phyloP scores from a whole-genome alignment of 1,140 invertebrate genomes.

The Asobara japonica region DNA sequence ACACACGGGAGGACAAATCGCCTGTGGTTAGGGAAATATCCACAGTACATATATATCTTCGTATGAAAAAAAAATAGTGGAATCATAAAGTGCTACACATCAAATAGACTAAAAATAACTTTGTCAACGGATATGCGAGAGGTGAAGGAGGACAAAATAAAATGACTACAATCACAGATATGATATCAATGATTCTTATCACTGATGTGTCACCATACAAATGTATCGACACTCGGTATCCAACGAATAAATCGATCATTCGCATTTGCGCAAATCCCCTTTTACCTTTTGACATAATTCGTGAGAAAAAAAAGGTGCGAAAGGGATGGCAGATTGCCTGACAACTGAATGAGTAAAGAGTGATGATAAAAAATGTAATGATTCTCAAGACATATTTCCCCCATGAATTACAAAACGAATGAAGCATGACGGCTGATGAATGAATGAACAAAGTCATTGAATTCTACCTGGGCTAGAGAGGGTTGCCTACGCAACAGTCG shows the following conservation, averaged over 20 bases:
- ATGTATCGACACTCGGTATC: constrained; percentile 1
- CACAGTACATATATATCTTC: not conserved
- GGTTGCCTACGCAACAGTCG: constrained; percentile 71
- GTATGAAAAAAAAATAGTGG: not conserved
- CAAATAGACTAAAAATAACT: not conserved
- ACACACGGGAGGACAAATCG: not conserved
- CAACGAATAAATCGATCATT: constrained; percentile 22
- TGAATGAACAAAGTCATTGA: constrained; percentile 15
- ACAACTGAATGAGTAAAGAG: too few species aligned
- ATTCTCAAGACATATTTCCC: not conserved
- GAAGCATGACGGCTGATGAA: not conserved
- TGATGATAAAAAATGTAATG: too few species aligned
- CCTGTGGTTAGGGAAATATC: not conserved
- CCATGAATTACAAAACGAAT: too few species aligned
- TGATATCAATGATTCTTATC: constrained; percentile 20
- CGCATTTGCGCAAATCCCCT: constrained; percentile 28
- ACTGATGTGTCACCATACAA: not conserved
- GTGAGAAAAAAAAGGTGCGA: not conserved
- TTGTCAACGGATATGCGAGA: not conserved
- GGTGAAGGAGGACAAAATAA: not conserved
- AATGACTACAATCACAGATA: not conserved
- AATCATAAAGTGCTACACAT: not conserved
- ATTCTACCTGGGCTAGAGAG: constrained; percentile 68
- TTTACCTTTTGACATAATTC: not conserved
- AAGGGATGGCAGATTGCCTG: too few species aligned